Percentiles rank a stretch among this genome's conserved stretches.
These are phyloP conservation scores for Accipiter cooperii DNA, from an alignment of 2,113 vertebrate genomes.

Conservation along the genomic window DNA sequence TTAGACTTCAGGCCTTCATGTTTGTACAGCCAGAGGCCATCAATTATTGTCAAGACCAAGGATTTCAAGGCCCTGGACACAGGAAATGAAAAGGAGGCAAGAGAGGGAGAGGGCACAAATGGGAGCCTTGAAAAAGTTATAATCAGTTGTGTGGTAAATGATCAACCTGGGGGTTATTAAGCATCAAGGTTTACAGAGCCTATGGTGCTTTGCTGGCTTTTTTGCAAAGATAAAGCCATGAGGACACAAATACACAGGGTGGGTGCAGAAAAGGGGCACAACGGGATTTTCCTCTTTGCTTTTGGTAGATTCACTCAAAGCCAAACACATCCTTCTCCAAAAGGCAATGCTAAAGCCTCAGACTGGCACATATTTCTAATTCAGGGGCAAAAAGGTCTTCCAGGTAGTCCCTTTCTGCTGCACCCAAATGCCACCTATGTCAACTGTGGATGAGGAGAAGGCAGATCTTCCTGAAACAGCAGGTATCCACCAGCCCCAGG, in stretches of 20 bases:
- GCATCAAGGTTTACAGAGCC: neutral
- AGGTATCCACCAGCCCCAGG: neutral
- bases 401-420: neutral
- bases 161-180: neutral
- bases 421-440: neutral
- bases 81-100: neutral
- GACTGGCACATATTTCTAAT: neutral
- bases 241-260: neutral
- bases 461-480: neutral
- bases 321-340: neutral
- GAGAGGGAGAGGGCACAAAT: neutral
- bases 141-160: conserved; percentile 4
- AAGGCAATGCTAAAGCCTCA: neutral
- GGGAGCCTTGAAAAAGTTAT: neutral
- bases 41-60: neutral
- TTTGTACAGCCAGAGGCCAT: conserved; percentile 28
- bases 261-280: neutral
- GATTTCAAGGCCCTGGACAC: conserved; percentile 21
- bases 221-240: neutral
- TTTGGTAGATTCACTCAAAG: neutral
- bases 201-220: neutral
- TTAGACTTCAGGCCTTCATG: conserved; percentile 27
- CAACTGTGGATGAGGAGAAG: neutral
- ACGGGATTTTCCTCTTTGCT: neutral
- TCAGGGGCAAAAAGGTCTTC: neutral